These are phyloP conservation scores for Tyria jacobaeae DNA, from an alignment of 2,888 invertebrate genomes.

Conservation along the genomic window DNA sequence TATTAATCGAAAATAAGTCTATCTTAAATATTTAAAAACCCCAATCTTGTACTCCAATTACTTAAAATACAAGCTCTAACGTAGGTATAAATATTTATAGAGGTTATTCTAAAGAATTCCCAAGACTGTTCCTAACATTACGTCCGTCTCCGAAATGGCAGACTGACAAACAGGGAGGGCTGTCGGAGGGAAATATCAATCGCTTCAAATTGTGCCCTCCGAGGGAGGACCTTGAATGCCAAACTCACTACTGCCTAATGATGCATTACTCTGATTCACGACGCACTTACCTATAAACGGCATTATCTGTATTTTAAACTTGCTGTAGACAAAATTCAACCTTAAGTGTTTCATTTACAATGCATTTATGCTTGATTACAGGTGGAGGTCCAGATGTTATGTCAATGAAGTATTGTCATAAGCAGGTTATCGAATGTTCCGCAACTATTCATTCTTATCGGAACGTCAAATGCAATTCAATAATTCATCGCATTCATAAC, in stretches of 20 bases:
- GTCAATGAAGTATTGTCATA: conserved; percentile 46
- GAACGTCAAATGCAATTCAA: conserved; percentile 58
- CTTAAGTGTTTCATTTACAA: neutral
- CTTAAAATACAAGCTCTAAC: conserved; percentile 14
- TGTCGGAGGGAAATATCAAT: conserved; percentile 68
- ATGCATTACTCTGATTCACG: conserved; percentile 67
- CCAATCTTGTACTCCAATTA: conserved; percentile 3
- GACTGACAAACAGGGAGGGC: conserved; percentile 54
- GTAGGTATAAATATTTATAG: conserved; percentile 32
- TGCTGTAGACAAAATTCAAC: conserved; percentile 27
- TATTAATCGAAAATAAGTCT: neutral
- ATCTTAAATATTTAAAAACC: neutral
- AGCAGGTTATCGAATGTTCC: conserved; percentile 60
- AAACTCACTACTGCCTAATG: conserved; percentile 69
- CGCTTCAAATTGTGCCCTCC: conserved; percentile 64
- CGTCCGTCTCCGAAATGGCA: conserved; percentile 56
- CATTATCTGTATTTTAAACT: conserved; percentile 30
- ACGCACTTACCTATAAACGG: conserved; percentile 54
- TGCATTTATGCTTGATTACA: conserved; percentile 15
- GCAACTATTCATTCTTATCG: conserved; percentile 63
- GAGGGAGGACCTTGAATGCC: conserved; percentile 71
- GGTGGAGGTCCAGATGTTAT: conserved; percentile 29
- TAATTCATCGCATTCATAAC: conserved; percentile 48
- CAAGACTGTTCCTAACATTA: conserved; percentile 53
- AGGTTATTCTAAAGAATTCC: conserved; percentile 51